These are phyloP conservation scores for Nomada flava DNA, from an alignment of 2,888 invertebrate genomes.

Conservation along the genomic window DNA sequence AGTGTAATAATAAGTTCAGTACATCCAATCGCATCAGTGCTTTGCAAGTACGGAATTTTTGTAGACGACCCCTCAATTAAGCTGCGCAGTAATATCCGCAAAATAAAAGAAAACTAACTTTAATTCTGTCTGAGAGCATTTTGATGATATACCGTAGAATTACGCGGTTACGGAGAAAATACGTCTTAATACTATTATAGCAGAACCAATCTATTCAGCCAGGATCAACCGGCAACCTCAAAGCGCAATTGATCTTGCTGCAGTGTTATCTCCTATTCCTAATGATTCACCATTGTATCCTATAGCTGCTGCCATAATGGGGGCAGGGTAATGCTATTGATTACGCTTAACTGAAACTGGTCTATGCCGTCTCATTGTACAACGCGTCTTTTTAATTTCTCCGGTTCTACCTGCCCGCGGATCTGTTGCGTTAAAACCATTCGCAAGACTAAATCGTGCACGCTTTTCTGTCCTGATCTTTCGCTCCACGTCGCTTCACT, in stretches of 20 bases:
- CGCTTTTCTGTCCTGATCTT: not conserved
- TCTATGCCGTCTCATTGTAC: conserved; percentile 32
- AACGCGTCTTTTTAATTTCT: conserved; percentile 29
- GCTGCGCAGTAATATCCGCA: not conserved
- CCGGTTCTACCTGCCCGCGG: not conserved
- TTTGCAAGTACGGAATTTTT: not conserved
- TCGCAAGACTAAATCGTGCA: not conserved
- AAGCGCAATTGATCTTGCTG: conserved; percentile 70
- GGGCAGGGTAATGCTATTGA: conserved; percentile 69
- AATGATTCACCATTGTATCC: conserved; percentile 72
- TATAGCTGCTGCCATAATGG: conserved; percentile 62
- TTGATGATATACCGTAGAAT: conserved; percentile 41
- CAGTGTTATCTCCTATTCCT: conserved; percentile 71
- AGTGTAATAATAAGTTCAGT: not conserved
- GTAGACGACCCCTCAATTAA: not conserved
- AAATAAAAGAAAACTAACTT: not conserved
- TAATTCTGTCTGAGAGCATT: conserved; percentile 30
- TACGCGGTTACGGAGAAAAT: conserved; percentile 51
- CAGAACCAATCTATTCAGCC: conserved; percentile 63
- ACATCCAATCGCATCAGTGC: not conserved
- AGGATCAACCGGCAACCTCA: conserved; percentile 61
- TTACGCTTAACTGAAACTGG: conserved; percentile 67
- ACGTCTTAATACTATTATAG: conserved; percentile 65
- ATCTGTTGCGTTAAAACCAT: conserved; percentile 3
- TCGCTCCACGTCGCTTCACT: not conserved